Evolutionary conservation across 2,113 vertebrate genomes (phyloP), one percentile per base, ranked within the genome.

Genomic region (Bubo blakistoni): DNA sequence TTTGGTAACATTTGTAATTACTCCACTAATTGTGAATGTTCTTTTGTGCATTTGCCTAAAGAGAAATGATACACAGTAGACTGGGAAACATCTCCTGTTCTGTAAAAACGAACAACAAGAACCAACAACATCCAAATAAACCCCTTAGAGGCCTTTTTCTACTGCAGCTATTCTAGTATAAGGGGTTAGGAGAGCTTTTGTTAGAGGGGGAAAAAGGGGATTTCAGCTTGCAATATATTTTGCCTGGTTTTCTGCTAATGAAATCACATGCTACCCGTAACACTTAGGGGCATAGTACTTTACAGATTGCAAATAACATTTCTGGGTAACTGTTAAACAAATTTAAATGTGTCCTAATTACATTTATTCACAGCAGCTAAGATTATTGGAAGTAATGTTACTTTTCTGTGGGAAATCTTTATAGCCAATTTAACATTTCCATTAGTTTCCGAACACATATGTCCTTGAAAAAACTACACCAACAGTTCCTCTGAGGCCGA

Each of bases 351-450:
- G 61, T 76, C 57, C 77, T 82, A 46, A 77, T 91, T 85, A 52
- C 13, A 57, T 74, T 67, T 95, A 69, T 94, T 92, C 42, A 49
- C 52, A 89, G n/a, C 40, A 77, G 16, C 38, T 87, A 62, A 88
- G 46, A 69, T 76, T 74, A 69, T n/a, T 79, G 8, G 49, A 92
- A 83, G 34, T 42, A 77, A 32, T 30, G 59, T 81, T 88, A 62
- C 42, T 88, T 93, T 93, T 83, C 80, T 69, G 32, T 15, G 84
- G 63, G 78, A 97, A 92, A 72, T 76, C 77, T 77, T 86, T 54
- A 58, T 9, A 72, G 66, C 8, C 14, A 52, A 29, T 81, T 38
- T 81, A 84, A 86, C 11, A 4, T 79, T 91, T 89, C 58, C 49
- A 3, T 84, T 89, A 32, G 57, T 72, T 88, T 86, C 73, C 7